These are phyloP conservation scores for Napeogenes inachia DNA, from an alignment of 2,888 invertebrate genomes.

Conservation along the genomic window DNA sequence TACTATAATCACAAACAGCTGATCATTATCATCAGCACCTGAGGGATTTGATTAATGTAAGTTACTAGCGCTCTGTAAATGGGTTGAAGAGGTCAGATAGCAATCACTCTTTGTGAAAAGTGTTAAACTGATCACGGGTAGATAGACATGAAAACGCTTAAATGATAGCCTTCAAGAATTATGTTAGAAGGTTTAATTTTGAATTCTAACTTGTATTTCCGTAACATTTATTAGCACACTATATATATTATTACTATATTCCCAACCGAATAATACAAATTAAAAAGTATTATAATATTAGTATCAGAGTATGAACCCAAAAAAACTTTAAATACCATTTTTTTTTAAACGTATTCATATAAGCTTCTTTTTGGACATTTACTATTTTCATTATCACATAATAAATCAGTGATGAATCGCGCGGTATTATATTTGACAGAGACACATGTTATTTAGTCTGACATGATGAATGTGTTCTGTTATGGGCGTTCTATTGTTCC, in stretches of 20 bases:
- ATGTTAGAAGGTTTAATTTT: too few relatives aligned
- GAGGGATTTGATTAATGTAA: constrained; percentile 20
- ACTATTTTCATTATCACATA: constrained; percentile 72
- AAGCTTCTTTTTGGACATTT: constrained; percentile 32
- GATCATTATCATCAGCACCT: constrained; percentile 22
- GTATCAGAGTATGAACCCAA: too few relatives aligned
- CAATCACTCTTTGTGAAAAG: constrained; percentile 21
- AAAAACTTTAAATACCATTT: too few relatives aligned
- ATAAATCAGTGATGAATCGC: constrained; percentile 72
- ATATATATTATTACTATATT: too few relatives aligned
- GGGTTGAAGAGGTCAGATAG: constrained; percentile 21
- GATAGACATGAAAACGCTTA: constrained; percentile 1
- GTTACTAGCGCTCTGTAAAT: constrained; percentile 21
- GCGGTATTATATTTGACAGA: constrained; percentile 58
- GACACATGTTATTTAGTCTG: constrained; percentile 62
- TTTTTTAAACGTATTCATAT: neutral
- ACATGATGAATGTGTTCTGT: constrained; percentile 55
- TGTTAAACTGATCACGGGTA: constrained; percentile 11
- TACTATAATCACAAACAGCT: constrained; percentile 11
- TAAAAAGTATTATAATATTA: too few relatives aligned
- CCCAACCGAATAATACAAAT: too few relatives aligned
- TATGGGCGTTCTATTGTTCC: constrained; percentile 36
- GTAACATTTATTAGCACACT: too few relatives aligned
- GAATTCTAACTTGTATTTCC: neutral
- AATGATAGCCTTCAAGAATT: neutral